Evolutionary conservation across 92 coral and sea anemone genomes (phyloP).

Genomic region (Plumapathes pennacea): DNA sequence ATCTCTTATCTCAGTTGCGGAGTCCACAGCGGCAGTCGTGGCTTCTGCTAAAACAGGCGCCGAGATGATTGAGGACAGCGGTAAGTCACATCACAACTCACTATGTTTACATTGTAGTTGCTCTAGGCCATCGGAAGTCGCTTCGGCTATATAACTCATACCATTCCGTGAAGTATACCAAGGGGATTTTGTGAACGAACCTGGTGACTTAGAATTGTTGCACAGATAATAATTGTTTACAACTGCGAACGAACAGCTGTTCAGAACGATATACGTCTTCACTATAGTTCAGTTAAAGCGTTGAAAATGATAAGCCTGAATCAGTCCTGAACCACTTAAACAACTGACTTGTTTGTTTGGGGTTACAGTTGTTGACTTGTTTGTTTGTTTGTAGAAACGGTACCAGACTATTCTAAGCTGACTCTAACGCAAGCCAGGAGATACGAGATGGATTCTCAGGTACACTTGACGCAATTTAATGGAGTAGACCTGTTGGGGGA

Average conservation of each 20-base stretch:
- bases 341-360: too few relatives aligned
- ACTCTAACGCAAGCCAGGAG: constrained; percentile 92
- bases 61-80: constrained; percentile 96
- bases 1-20: constrained; percentile 66
- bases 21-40: constrained; percentile 93
- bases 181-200: background rate
- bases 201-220: background rate
- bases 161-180: background rate
- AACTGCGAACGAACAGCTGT: too few relatives aligned
- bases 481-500: background rate
- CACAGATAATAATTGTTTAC: too few relatives aligned
- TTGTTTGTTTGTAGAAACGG: constrained; percentile 59
- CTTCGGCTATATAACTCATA: background rate
- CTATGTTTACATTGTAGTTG: background rate
- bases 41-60: constrained; percentile 99
- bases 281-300: too few relatives aligned
- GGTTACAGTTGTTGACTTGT: background rate
- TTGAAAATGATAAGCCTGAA: too few relatives aligned
- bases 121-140: background rate
- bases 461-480: background rate
- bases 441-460: constrained; percentile 98
- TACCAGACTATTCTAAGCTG: constrained; percentile 93
- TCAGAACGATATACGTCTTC: too few relatives aligned
- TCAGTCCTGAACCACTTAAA: too few relatives aligned
- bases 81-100: constrained; percentile 43